Conservation (phyloP, 2,113 vertebrate species). For the Stegostoma tigrinum region DNA sequence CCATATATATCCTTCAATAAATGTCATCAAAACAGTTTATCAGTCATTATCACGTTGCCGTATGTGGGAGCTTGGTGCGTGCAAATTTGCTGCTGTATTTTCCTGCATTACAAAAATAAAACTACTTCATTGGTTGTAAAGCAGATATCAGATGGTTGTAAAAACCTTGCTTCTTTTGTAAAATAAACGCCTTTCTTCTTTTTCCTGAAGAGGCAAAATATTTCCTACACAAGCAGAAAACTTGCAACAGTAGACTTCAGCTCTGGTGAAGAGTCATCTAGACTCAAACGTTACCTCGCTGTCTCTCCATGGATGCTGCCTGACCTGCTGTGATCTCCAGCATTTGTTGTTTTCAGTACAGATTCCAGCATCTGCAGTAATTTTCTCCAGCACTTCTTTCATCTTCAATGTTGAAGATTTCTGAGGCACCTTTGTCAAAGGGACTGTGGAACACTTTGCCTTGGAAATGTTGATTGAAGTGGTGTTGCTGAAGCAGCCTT, state of each 20-base stretch:
- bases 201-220: not conserved
- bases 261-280: too few relatives aligned
- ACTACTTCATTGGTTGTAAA: not conserved
- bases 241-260: not conserved
- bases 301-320: too few relatives aligned
- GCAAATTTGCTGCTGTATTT: not conserved
- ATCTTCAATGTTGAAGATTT: not conserved
- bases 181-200: not conserved
- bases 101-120: not conserved
- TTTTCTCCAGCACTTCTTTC: not conserved
- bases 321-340: too few relatives aligned
- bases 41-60: not conserved
- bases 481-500: not conserved
- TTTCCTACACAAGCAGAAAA: not conserved
- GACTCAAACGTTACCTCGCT: too few relatives aligned
- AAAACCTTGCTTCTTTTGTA: not conserved
- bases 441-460: not conserved
- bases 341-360: too few relatives aligned
- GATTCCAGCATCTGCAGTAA: too few relatives aligned
- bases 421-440: not conserved
- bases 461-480: not conserved
- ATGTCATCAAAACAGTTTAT: not conserved
- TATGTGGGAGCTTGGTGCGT: not conserved
- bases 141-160: not conserved
- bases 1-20: not conserved